These are phyloP conservation scores for Ploceus nigricollis DNA, from an alignment of 2,113 vertebrate genomes.

Conservation along the genomic window DNA sequence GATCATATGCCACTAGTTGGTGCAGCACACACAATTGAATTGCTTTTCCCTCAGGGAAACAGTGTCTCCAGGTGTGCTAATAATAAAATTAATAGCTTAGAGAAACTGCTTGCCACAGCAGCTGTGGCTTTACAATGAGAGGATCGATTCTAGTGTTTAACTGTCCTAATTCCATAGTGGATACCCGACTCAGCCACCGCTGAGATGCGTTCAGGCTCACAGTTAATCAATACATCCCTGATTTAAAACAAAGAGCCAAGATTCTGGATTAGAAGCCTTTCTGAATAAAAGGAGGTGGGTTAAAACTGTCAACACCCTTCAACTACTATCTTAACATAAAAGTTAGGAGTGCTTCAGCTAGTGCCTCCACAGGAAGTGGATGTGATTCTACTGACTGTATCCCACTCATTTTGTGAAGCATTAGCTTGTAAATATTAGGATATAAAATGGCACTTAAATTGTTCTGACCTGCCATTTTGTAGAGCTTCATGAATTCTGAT, in stretches of 20 bases:
- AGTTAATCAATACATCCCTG: conserved; percentile 75
- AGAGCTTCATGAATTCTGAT: not conserved
- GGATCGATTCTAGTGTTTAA: conserved; percentile 81
- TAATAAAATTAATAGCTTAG: conserved; percentile 87
- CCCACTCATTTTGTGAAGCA: conserved; percentile 30
- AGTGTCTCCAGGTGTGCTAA: conserved; percentile 83
- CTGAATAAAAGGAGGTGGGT: conserved; percentile 71
- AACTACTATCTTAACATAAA: not conserved
- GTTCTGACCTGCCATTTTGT: not conserved
- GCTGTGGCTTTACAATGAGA: conserved; percentile 53
- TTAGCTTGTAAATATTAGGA: not conserved
- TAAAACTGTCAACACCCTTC: conserved; percentile 65
- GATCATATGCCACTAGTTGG: conserved; percentile 71
- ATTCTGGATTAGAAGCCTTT: conserved; percentile 70
- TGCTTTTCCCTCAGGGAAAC: conserved; percentile 78
- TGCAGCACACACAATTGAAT: conserved; percentile 76
- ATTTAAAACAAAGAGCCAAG: conserved; percentile 77
- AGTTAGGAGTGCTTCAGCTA: not conserved
- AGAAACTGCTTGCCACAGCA: conserved; percentile 83
- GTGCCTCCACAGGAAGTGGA: not conserved
- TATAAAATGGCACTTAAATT: conserved; percentile 33
- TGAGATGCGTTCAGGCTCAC: conserved; percentile 64
- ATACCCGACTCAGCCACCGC: conserved; percentile 67
- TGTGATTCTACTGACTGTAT: not conserved
- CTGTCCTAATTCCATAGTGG: conserved; percentile 77